Percentiles rank a stretch among this genome's conserved stretches.
Evolutionary conservation across 2,888 invertebrate genomes (phyloP).

Genomic region (Pristionchus entomophagus): DNA sequence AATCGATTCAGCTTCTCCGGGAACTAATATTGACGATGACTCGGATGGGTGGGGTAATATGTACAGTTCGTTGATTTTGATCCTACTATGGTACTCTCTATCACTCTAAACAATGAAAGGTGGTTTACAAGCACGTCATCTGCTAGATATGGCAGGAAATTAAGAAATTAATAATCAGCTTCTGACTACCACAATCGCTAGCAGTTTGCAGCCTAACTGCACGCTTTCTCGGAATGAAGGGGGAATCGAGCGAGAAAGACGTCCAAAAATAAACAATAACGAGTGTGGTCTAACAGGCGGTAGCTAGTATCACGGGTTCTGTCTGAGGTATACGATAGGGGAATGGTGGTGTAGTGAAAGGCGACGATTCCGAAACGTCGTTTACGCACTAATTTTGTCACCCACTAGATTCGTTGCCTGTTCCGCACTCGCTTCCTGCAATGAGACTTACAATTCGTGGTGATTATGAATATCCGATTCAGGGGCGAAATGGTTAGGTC

Average conservation of each 20-base stretch:
- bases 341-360: conserved; percentile 17
- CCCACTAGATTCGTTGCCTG: conserved; percentile 45
- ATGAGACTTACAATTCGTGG: background rate
- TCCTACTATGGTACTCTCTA: conserved; percentile 13
- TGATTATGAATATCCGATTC: too few relatives aligned
- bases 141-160: background rate
- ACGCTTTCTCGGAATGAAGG: conserved; percentile 22
- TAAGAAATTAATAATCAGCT: background rate
- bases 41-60: background rate
- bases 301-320: background rate
- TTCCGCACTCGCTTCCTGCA: conserved; percentile 40
- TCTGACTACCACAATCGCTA: conserved; percentile 29
- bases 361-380: conserved; percentile 1
- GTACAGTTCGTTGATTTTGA: background rate
- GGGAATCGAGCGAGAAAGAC: background rate
- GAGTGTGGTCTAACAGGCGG: background rate
- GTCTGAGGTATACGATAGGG: background rate
- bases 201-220: conserved; percentile 35
- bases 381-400: conserved; percentile 34
- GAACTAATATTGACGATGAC: background rate
- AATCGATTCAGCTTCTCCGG: background rate
- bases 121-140: background rate
- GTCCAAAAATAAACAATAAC: conserved; percentile 2
- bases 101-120: conserved; percentile 1
- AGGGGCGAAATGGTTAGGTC: too few relatives aligned